phyloP scores from a whole-genome alignment of 1,140 invertebrate species.

The Orchestia grillus region DNA sequence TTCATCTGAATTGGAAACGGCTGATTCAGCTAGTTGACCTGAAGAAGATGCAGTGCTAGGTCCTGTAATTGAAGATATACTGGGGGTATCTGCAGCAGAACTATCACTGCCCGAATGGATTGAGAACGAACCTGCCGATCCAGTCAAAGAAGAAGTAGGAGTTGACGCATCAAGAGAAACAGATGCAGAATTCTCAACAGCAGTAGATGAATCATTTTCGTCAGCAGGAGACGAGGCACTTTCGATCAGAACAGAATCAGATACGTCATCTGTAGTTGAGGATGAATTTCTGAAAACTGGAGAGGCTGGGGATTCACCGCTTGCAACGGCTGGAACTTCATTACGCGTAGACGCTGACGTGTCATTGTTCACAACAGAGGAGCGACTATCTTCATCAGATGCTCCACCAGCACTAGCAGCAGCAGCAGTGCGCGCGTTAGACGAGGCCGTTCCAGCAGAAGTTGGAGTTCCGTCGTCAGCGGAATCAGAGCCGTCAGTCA shows the following conservation, averaged over 20 bases:
- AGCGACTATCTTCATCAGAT: neutral
- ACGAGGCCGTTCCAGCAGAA: neutral
- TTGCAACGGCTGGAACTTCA: neutral
- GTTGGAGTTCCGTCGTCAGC: neutral
- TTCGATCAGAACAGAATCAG: neutral
- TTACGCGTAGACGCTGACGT: neutral
- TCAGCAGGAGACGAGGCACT: neutral
- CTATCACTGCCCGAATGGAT: neutral
- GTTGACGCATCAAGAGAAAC: neutral
- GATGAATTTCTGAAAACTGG: neutral
- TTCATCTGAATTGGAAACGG: neutral
- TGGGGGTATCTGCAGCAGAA: neutral
- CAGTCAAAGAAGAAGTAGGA: neutral
- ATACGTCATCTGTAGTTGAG: neutral
- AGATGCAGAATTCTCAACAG: neutral
- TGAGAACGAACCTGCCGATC: neutral
- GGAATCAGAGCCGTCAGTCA: neutral
- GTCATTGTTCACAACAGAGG: too few relatives aligned
- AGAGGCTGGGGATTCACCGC: neutral
- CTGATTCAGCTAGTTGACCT: neutral
- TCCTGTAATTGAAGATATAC: neutral
- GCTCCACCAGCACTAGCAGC: neutral
- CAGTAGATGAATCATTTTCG: neutral
- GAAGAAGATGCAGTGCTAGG: neutral
- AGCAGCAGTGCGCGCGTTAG: neutral